These are phyloP conservation scores for Chromis chromis DNA, from an alignment of 2,797 vertebrate genomes.

Conservation along the genomic window DNA sequence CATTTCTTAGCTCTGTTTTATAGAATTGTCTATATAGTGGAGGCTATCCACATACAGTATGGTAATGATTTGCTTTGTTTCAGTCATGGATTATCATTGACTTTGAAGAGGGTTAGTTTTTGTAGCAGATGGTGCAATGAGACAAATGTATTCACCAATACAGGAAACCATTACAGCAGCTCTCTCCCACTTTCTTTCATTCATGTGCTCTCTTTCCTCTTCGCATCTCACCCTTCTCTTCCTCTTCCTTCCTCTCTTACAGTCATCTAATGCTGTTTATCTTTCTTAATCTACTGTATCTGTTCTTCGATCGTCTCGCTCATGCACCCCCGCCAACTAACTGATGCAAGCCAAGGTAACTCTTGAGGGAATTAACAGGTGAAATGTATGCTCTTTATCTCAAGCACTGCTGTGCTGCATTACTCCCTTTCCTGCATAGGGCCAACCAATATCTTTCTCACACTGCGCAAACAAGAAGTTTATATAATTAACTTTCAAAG, in stretches of 20 bases:
- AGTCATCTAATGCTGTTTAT: constrained; percentile 58
- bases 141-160: constrained; percentile 52
- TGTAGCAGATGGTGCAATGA: constrained; percentile 61
- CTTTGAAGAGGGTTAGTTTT: constrained; percentile 46
- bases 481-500: constrained; percentile 75
- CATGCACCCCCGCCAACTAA: constrained; percentile 49
- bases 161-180: constrained; percentile 25
- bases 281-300: constrained; percentile 67
- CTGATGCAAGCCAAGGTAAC: constrained; percentile 76
- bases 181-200: constrained; percentile 34
- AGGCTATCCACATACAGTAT: constrained; percentile 25
- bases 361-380: constrained; percentile 66
- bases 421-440: constrained; percentile 23
- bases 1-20: constrained; percentile 59
- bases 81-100: constrained; percentile 48
- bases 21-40: constrained; percentile 32
- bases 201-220: constrained; percentile 23
- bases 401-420: constrained; percentile 32
- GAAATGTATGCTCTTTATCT: constrained; percentile 60
- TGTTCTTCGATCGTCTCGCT: constrained; percentile 60
- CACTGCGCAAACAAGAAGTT: constrained; percentile 56
- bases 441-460: constrained; percentile 27
- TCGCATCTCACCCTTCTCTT: background rate
- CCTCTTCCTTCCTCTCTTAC: constrained; percentile 33
- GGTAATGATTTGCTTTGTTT: constrained; percentile 58